Evolutionary conservation across 2,113 vertebrate species (phyloP).

Genomic region (Podarcis cretensis): DNA sequence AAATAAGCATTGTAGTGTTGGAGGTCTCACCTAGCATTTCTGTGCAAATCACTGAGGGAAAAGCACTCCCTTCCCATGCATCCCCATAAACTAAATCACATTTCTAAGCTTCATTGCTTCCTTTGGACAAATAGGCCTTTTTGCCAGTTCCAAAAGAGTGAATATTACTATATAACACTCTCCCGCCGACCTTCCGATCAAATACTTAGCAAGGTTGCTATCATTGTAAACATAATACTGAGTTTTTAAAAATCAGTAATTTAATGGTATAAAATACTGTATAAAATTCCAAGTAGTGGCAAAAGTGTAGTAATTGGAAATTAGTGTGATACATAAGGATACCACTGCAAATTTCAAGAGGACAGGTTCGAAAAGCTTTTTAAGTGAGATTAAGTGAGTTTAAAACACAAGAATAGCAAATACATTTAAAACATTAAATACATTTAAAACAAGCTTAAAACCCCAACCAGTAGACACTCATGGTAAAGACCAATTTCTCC

Average conservation of each 20-base stretch:
- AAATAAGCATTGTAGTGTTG: constrained; percentile 72
- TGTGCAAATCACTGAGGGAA: constrained; percentile 62
- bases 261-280: neutral
- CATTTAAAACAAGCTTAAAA: too few species aligned
- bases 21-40: constrained; percentile 67
- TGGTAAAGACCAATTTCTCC: too few species aligned
- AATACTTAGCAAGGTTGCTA: neutral
- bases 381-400: too few species aligned
- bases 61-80: constrained; percentile 45
- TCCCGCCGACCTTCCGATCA: too few species aligned
- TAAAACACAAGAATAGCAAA: too few species aligned
- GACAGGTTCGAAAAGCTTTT: neutral
- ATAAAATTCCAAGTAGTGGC: neutral
- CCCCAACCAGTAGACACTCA: too few species aligned
- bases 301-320: neutral
- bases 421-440: too few species aligned
- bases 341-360: neutral
- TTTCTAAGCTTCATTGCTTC: constrained; percentile 45
- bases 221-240: neutral
- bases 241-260: neutral
- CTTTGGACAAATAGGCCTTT: constrained; percentile 46
- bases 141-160: neutral
- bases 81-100: constrained; percentile 39
- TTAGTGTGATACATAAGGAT: neutral
- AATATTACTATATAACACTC: neutral